Evolutionary conservation across 2,888 invertebrate genomes (phyloP).

Genomic region (Dicycla oo): DNA sequence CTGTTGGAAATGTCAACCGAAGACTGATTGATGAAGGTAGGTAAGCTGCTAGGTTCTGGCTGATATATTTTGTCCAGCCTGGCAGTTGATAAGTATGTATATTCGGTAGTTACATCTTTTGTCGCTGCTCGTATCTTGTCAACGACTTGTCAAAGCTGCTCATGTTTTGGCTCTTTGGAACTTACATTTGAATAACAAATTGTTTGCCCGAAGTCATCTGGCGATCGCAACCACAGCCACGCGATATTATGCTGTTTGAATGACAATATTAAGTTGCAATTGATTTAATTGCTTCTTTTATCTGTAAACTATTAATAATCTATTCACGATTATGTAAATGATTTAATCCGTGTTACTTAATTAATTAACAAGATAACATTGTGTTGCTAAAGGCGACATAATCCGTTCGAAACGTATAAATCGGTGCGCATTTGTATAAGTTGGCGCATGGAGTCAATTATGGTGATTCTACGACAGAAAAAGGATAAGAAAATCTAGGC

Average conservation of each 20-base stretch:
- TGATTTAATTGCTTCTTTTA: constrained; percentile 59
- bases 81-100: constrained; percentile 50
- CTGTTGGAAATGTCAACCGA: constrained; percentile 44
- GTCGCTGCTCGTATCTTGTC: constrained; percentile 69
- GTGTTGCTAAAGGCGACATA: constrained; percentile 41
- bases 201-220: constrained; percentile 67
- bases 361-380: constrained; percentile 65
- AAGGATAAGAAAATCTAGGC: constrained; percentile 74
- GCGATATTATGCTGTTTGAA: constrained; percentile 60
- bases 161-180: constrained; percentile 69
- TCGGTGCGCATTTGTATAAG: constrained; percentile 28
- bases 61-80: constrained; percentile 48
- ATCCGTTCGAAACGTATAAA: constrained; percentile 42
- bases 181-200: constrained; percentile 78
- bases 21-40: constrained; percentile 60
- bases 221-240: constrained; percentile 56
- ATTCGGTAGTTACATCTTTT: constrained; percentile 65
- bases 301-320: constrained; percentile 59
- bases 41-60: constrained; percentile 37
- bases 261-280: constrained; percentile 68
- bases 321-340: constrained; percentile 63
- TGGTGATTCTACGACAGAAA: constrained; percentile 61
- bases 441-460: constrained; percentile 42
- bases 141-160: constrained; percentile 71
- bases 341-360: constrained; percentile 56